phyloP scores from a whole-genome alignment of 2,888 invertebrate species.

The Pterostichus madidus region DNA sequence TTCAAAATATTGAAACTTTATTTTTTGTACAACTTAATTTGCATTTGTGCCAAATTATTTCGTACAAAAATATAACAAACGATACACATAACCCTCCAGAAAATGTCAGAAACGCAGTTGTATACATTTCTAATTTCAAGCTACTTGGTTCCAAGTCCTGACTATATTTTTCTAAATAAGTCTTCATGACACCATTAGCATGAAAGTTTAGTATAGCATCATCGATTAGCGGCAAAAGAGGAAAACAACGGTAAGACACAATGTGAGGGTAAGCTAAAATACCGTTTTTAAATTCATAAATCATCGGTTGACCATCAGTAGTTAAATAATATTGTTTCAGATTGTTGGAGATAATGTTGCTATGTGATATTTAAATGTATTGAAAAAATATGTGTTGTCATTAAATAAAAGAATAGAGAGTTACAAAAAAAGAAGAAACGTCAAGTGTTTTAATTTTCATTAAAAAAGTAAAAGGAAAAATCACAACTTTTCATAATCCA shows the following conservation, averaged over 20 bases:
- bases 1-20: neutral
- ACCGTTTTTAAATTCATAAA: neutral
- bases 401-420: too few relatives aligned
- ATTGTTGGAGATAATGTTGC: too few relatives aligned
- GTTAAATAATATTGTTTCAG: slow-evolving; percentile 17
- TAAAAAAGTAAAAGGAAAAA: too few relatives aligned
- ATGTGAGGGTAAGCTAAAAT: neutral
- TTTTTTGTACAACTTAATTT: neutral
- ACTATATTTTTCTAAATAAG: neutral
- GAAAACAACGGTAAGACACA: neutral
- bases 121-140: neutral
- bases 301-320: neutral
- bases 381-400: too few relatives aligned
- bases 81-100: neutral
- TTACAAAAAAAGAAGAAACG: too few relatives aligned
- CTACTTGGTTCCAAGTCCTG: neutral
- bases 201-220: neutral
- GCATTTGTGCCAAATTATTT: neutral
- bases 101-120: neutral
- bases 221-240: neutral
- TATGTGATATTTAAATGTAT: too few relatives aligned
- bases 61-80: neutral
- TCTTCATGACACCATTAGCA: neutral
- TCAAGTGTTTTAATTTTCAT: too few relatives aligned
- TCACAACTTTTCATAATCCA: too few relatives aligned